These are phyloP conservation scores for Probosciger aterrimus DNA, from an alignment of 2,113 vertebrate genomes.

Conservation along the genomic window DNA sequence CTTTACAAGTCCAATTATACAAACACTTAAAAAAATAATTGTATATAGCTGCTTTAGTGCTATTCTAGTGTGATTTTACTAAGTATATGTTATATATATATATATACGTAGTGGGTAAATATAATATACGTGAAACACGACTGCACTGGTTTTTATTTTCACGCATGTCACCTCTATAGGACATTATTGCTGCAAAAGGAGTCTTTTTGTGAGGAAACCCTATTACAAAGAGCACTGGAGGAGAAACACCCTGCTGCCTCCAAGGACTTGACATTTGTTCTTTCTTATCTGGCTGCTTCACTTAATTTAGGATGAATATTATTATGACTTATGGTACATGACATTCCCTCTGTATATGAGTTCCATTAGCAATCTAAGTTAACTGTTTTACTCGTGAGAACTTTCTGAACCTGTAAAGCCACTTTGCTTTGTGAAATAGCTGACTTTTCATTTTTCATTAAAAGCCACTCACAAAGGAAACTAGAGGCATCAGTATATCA, in stretches of 20 bases:
- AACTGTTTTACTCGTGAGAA: neutral
- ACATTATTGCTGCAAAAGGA: neutral
- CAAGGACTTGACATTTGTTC: neutral
- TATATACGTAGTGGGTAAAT: neutral
- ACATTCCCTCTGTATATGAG: neutral
- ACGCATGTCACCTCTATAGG: accelerated
- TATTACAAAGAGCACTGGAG: neutral
- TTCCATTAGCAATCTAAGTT: neutral
- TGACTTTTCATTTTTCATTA: neutral
- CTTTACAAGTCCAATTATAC: neutral
- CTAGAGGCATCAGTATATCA: neutral
- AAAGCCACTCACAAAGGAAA: neutral
- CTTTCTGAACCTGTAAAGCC: neutral
- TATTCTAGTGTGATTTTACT: neutral
- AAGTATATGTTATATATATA: neutral
- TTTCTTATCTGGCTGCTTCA: neutral
- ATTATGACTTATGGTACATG: neutral
- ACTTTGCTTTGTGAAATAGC: neutral
- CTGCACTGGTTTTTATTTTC: neutral
- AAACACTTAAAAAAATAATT: neutral
- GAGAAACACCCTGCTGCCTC: neutral
- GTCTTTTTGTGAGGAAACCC: neutral
- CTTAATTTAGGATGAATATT: neutral
- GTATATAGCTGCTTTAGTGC: neutral
- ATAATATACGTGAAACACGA: neutral